Evolutionary conservation across 2,797 vertebrate species (phyloP).

Genomic region (Aythya fuligula): DNA sequence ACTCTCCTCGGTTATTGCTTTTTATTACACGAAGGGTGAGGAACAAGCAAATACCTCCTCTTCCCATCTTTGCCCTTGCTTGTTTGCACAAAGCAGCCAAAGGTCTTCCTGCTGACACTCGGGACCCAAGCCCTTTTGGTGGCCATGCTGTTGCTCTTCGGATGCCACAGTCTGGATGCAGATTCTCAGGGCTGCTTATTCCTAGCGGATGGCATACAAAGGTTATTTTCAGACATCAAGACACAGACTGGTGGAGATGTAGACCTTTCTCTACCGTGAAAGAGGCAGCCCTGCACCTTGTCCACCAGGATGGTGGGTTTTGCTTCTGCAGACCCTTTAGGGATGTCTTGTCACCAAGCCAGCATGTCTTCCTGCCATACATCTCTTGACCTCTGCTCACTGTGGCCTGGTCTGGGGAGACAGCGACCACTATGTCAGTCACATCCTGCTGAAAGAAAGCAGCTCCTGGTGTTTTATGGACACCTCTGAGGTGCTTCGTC

Average conservation of each 20-base stretch:
- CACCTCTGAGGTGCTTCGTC: too few relatives aligned
- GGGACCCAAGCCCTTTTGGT: not conserved
- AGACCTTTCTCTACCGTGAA: not conserved
- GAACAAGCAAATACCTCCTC: not conserved
- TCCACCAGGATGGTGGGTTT: not conserved
- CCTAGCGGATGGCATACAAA: not conserved
- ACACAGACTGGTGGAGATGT: fast-evolving
- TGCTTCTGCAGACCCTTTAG: not conserved
- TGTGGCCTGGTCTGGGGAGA: not conserved
- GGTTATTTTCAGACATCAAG: not conserved
- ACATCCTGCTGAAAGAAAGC: not conserved
- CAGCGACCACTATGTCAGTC: not conserved
- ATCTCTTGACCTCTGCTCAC: not conserved
- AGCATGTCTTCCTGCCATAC: fast-evolving
- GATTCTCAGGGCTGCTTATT: not conserved
- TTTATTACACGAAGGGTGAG: not conserved
- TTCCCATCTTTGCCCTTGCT: not conserved
- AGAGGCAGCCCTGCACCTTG: not conserved
- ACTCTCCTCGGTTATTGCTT: not conserved
- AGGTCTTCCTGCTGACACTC: not conserved
- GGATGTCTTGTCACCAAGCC: not conserved
- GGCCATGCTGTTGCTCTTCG: not conserved
- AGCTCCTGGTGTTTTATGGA: not conserved
- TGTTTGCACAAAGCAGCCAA: not conserved
- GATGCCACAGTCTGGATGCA: not conserved